Evolutionary conservation across 2,113 vertebrate genomes (phyloP).

Genomic region (Burhinus oedicnemus): DNA sequence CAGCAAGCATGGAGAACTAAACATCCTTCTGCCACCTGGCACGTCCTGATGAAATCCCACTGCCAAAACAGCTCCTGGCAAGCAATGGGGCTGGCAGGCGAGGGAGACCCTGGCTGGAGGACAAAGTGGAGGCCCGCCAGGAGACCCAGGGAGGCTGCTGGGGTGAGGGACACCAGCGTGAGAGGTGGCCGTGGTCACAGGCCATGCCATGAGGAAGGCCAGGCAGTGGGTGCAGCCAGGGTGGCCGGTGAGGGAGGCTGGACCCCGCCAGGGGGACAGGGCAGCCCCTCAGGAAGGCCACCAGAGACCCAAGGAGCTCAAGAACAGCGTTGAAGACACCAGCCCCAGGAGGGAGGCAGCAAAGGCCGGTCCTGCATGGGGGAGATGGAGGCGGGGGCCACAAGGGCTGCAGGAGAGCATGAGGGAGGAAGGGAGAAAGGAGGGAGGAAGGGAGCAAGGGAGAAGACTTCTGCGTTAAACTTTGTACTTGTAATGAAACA

Average conservation of each 20-base stretch:
- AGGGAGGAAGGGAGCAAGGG: not conserved
- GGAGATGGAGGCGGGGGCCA: accelerated
- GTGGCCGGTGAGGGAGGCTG: accelerated
- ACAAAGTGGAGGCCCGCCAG: not conserved
- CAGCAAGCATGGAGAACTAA: not conserved
- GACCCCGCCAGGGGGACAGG: accelerated
- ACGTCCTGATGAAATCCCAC: not conserved
- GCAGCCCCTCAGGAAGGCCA: not conserved
- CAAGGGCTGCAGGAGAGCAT: accelerated
- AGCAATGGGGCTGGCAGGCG: accelerated
- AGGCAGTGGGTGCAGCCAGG: accelerated
- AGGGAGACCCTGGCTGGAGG: not conserved
- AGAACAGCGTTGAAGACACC: accelerated
- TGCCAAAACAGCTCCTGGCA: not conserved
- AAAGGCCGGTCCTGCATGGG: accelerated
- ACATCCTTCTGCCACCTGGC: accelerated
- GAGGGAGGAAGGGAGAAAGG: not conserved
- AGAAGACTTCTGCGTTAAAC: not conserved
- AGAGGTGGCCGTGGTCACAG: not conserved
- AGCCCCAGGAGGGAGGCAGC: not conserved
- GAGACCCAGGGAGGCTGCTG: not conserved
- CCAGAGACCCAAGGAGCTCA: accelerated
- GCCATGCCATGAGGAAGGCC: too few species aligned
- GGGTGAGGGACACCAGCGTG: not conserved
- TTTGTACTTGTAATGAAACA: not conserved